Conservation (phyloP, 2,888 invertebrate species). For the Byasa hedistus region DNA sequence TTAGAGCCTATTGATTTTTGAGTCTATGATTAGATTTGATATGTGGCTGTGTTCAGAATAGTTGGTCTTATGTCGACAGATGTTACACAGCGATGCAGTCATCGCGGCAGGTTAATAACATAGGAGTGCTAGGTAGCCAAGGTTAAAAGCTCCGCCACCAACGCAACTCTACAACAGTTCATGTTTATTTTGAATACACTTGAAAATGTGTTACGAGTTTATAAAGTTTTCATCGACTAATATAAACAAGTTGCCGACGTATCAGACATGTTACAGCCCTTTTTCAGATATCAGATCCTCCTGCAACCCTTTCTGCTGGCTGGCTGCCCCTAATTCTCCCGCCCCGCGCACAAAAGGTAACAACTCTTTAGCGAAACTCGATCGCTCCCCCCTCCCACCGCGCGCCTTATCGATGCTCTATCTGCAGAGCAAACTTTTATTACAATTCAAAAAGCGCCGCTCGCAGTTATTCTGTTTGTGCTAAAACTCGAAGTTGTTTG, state of each 20-base stretch:
- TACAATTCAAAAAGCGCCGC: conserved; percentile 21
- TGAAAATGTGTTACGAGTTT: too few species aligned
- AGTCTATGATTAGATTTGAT: too few species aligned
- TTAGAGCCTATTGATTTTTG: too few species aligned
- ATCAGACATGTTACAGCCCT: conserved; percentile 7
- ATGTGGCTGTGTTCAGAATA: too few species aligned
- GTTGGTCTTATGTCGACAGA: too few species aligned
- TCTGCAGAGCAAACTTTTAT: conserved; percentile 24
- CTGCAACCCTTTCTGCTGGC: conserved; percentile 56
- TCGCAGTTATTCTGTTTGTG: conserved; percentile 15
- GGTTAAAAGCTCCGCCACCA: too few species aligned
- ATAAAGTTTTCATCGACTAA: too few species aligned
- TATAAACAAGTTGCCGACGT: conserved; percentile 11
- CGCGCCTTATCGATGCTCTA: conserved; percentile 13
- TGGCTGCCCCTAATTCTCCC: conserved; percentile 55
- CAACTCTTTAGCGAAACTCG: conserved; percentile 41
- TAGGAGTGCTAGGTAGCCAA: too few species aligned
- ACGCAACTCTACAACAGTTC: too few species aligned
- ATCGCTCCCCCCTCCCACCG: not conserved
- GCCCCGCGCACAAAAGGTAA: conserved; percentile 44
- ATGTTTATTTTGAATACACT: too few species aligned
- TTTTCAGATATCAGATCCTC: conserved; percentile 33
- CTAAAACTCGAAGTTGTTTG: conserved; percentile 28
- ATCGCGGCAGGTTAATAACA: too few species aligned
- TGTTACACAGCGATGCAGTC: too few species aligned